A percentile compares a stretch with the other conserved stretches of the same genome.
These are phyloP conservation scores for Chelonoidis abingdonii DNA, from an alignment of 2,113 vertebrate genomes.

Conservation along the genomic window DNA sequence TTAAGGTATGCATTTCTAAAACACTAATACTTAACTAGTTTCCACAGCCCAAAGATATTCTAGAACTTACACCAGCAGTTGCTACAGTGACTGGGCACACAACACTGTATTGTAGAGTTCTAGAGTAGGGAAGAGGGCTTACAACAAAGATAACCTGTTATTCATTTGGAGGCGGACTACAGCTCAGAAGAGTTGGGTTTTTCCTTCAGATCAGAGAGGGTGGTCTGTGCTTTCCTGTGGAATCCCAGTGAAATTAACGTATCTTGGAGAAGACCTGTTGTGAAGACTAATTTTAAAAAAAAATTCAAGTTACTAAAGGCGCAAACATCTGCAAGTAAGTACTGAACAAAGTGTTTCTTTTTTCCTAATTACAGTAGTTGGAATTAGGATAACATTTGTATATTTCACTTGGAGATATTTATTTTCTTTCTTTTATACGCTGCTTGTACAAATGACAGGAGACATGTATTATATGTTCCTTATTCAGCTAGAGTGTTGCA, in stretches of 20 bases:
- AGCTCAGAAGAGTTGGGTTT: neutral
- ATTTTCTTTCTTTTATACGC: neutral
- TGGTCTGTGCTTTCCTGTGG: neutral
- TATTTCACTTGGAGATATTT: neutral
- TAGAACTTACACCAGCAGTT: neutral
- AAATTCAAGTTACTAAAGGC: neutral
- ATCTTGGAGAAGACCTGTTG: rapidly evolving
- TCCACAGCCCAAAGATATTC: neutral
- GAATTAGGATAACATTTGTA: neutral
- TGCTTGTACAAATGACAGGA: neutral
- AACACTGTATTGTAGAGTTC: rapidly evolving
- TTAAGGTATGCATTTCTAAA: neutral
- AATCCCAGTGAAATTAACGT: neutral
- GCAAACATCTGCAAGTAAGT: neutral
- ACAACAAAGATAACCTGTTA: neutral
- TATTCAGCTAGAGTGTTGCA: neutral
- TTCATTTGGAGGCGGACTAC: rapidly evolving
- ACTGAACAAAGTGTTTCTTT: neutral
- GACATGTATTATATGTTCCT: neutral
- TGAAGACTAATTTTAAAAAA: neutral
- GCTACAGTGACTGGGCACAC: rapidly evolving
- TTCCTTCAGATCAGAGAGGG: neutral
- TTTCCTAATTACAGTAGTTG: neutral
- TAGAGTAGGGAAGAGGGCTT: rapidly evolving
- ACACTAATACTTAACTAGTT: neutral